A percentile compares a stretch with the other conserved stretches of the same genome.
These are phyloP conservation scores for Cyprinodon tularosa DNA, from an alignment of 2,113 vertebrate genomes.

Conservation along the genomic window DNA sequence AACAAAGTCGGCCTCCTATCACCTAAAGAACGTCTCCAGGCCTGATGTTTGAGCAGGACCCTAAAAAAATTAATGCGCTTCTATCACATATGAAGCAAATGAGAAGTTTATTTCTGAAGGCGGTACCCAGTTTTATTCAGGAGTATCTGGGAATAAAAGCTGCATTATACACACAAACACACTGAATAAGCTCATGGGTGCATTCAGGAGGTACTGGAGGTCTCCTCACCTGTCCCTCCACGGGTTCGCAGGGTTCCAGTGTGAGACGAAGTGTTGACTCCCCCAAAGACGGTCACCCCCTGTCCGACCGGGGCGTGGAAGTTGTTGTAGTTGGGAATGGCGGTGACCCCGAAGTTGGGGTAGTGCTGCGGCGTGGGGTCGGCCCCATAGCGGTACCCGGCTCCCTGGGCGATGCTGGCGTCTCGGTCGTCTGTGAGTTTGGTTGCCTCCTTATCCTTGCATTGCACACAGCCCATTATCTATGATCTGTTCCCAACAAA, in stretches of 20 bases:
- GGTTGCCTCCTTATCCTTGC: slow-evolving; percentile 97
- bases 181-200: too few relatives aligned
- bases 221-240: slow-evolving; percentile 88
- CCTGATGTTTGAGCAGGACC: too few relatives aligned
- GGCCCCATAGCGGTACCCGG: slow-evolving; percentile 91
- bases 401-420: slow-evolving; percentile 88
- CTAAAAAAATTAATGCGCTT: too few relatives aligned
- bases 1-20: too few relatives aligned
- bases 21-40: too few relatives aligned
- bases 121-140: too few relatives aligned
- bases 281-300: slow-evolving; percentile 91
- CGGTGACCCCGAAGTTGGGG: slow-evolving; percentile 88
- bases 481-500: slow-evolving; percentile 80
- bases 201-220: neutral
- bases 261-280: slow-evolving; percentile 90
- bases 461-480: slow-evolving; percentile 99
- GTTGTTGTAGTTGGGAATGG: slow-evolving; percentile 97
- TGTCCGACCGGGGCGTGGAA: slow-evolving; percentile 88
- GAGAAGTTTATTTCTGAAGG: neutral
- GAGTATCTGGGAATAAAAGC: too few relatives aligned
- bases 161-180: too few relatives aligned
- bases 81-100: too few relatives aligned
- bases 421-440: slow-evolving; percentile 92
- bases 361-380: slow-evolving; percentile 93
- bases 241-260: slow-evolving; percentile 90